These are phyloP conservation scores for Drosophila baimaii DNA, from an alignment of 1,140 invertebrate genomes.

Conservation along the genomic window DNA sequence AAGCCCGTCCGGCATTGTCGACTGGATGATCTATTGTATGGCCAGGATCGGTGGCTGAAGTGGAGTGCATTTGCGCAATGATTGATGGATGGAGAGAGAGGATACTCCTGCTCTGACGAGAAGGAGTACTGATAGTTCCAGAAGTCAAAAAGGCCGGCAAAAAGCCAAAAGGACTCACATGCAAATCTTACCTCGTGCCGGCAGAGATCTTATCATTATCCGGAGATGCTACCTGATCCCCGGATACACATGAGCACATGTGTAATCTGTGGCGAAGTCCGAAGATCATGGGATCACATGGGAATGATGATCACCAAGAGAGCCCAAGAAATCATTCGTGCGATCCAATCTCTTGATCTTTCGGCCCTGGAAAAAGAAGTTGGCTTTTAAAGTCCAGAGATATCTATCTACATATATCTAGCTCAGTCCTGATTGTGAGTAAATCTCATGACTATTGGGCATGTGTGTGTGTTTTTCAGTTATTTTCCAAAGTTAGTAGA, in stretches of 20 bases:
- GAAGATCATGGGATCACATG: not conserved
- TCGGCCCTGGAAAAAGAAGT: not conserved
- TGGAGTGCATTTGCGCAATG: constrained; percentile 55
- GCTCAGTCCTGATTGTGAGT: no score
- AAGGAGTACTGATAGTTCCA: not conserved
- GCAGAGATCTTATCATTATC: constrained; percentile 4
- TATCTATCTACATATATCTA: no score
- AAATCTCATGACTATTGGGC: no score
- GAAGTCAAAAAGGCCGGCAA: constrained; percentile 2
- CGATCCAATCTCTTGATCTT: no score
- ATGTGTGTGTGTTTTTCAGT: not conserved
- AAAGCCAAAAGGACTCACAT: constrained; percentile 26
- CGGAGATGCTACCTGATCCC: not conserved
- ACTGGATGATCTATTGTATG: constrained; percentile 33
- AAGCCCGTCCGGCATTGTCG: constrained; percentile 26
- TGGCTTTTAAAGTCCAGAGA: no score
- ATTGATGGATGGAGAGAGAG: constrained; percentile 32
- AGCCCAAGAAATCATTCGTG: not conserved
- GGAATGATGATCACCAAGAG: not conserved
- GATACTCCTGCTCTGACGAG: not conserved
- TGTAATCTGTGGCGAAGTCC: not conserved
- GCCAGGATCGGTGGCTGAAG: constrained; percentile 13
- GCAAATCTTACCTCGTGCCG: constrained; percentile 31
- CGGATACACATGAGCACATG: not conserved
- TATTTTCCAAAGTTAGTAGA: no score